Conservation (phyloP, 2,888 invertebrate species). For the Drosophila cognata region DNA sequence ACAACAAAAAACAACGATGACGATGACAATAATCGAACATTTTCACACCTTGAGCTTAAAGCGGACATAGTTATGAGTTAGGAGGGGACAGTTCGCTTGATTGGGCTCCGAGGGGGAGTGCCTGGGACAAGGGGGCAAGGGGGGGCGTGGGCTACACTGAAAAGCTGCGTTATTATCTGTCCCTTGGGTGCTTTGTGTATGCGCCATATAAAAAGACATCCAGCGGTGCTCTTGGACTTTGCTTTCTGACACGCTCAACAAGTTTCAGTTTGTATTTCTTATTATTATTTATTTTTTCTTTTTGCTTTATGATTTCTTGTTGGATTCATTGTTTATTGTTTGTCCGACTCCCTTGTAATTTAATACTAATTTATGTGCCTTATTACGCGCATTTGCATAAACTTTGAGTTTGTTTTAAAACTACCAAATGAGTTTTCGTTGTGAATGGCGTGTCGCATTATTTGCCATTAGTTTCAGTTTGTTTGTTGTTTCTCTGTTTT, state of each 20-base stretch:
- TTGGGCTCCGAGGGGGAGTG: conserved; percentile 17
- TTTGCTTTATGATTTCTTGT: conserved; percentile 34
- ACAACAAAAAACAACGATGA: conserved; percentile 36
- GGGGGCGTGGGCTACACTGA: conserved; percentile 17
- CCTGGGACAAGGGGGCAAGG: not conserved
- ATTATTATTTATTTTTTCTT: conserved; percentile 6
- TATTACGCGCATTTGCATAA: conserved; percentile 73
- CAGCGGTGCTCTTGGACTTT: conserved; percentile 50
- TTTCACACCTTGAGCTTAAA: conserved; percentile 82
- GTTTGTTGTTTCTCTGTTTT: conserved; percentile 1
- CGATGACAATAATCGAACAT: conserved; percentile 82
- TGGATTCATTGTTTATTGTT: conserved; percentile 41
- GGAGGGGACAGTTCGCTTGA: conserved; percentile 23
- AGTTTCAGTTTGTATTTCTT: conserved; percentile 46
- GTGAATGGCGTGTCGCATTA: conserved; percentile 57
- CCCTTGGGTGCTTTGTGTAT: conserved; percentile 51
- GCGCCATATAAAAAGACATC: conserved; percentile 60
- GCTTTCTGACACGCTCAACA: conserved; percentile 58
- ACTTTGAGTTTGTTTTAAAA: conserved; percentile 47
- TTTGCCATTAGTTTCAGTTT: conserved; percentile 17
- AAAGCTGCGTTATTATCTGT: conserved; percentile 63
- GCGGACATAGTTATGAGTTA: conserved; percentile 48
- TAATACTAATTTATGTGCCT: conserved; percentile 81
- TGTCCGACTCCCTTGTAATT: conserved; percentile 59
- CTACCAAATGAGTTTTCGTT: conserved; percentile 45